Conservation (phyloP, 2,797 vertebrate species). For the Mionectes olivaceus region DNA sequence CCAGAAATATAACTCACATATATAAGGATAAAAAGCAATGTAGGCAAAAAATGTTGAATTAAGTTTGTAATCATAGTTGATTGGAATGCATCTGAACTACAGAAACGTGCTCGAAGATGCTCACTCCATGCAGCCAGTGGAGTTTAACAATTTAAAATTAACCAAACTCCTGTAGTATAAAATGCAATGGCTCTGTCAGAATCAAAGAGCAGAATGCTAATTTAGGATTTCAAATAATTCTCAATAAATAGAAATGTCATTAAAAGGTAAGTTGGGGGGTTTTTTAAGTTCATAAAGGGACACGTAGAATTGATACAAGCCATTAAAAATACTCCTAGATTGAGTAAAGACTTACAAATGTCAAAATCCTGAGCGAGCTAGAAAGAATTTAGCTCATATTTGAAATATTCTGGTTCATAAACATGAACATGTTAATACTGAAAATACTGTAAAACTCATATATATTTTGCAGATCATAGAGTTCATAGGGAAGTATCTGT, state of each 20-base stretch:
- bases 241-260: constrained; percentile 74
- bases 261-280: constrained; percentile 26
- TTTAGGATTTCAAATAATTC: constrained; percentile 78
- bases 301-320: constrained; percentile 67
- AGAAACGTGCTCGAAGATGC: constrained; percentile 45
- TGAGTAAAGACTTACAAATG: neutral
- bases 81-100: neutral
- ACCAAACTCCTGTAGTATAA: constrained; percentile 72
- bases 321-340: constrained; percentile 51
- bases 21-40: neutral
- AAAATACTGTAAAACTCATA: constrained; percentile 6
- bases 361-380: neutral
- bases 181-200: constrained; percentile 77
- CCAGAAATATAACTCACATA: neutral
- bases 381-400: neutral
- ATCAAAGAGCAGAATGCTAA: constrained; percentile 63
- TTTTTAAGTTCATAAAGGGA: constrained; percentile 64
- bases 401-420: constrained; percentile 25
- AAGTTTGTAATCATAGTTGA: neutral
- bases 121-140: constrained; percentile 43
- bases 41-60: neutral
- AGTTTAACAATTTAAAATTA: constrained; percentile 77
- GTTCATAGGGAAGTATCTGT: neutral
- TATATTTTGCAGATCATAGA: neutral
- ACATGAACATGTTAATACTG: neutral